Base-by-base conservation (phyloP, 2,888 invertebrate genomes). In the Acanthosoma haemorrhoidale region DNA sequence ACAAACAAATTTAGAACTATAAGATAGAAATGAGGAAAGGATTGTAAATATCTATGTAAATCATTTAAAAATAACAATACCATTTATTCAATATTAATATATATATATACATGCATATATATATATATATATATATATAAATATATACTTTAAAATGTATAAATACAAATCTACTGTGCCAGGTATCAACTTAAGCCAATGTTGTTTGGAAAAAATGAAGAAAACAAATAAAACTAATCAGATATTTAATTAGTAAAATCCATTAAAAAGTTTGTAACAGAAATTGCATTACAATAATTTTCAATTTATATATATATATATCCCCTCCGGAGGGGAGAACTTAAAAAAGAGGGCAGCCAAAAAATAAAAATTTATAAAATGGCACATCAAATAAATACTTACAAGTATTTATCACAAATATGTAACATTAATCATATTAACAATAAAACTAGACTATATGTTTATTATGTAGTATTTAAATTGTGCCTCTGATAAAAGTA, bases 91-190 rank as follows among this genome's bases (percentile, higher is more conserved):
- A 71, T 73, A 72, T 70, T 71, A 71, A 73, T 72, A 69, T 73
- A 38, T 57, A 43, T 66, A 66, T 70, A 70, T 66, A 70, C 38
- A 70, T 66, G 58, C 57, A 63, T 38, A 57, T 8, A n/a, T 51
- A 72, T 74, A 74, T 73, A 73, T 74, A 73, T 63, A 61, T 57
- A 21, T 69, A 71, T 67, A 69, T 66, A 68, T 66, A 71, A 16
- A 69, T 71, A 71, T 71, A 71, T 59, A 41, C 16, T 66, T 58
- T 51, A 57, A 57, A 51, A 66, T 72, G 57, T 74, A 72, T 75
- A 75, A 74, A 74, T 75, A 75, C 74, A 75, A 74, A 73, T 72
- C 75, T 75, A 75, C 74, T 74, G 75, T 75, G 75, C 75, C 74
- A 69, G 66, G 69, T 73, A 58, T 59, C 70, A 71, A 70, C 71